Conservation (phyloP, 2,888 invertebrate genomes). For the Xestoiulus laeticollis region DNA sequence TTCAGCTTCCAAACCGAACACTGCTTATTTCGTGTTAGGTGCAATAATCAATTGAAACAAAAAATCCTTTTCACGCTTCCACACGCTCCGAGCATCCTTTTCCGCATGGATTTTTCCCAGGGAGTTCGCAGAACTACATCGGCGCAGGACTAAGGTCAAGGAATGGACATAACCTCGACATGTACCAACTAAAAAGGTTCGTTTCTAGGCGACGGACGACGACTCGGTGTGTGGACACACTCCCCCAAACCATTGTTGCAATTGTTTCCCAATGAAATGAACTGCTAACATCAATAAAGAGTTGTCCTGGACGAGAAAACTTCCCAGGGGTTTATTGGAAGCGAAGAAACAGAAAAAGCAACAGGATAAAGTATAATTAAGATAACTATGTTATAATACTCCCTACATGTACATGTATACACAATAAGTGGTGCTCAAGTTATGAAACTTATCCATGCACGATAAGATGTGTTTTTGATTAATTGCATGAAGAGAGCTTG, state of each 20-base stretch:
- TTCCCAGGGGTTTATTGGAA: neutral
- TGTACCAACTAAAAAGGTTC: neutral
- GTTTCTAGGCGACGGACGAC: neutral
- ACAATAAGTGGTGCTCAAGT: too few species aligned
- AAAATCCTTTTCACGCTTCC: neutral
- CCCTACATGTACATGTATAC: too few species aligned
- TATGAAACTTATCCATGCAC: too few species aligned
- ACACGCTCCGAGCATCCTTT: neutral
- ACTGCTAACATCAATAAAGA: neutral
- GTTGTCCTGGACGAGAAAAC: neutral
- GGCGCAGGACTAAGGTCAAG: neutral
- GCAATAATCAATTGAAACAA: neutral
- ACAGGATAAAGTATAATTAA: neutral
- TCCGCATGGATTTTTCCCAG: neutral
- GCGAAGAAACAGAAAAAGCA: neutral
- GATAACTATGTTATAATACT: neutral
- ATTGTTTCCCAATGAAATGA: neutral
- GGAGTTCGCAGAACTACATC: neutral
- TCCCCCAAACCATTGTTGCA: slow-evolving; percentile 1
- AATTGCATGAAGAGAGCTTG: too few species aligned
- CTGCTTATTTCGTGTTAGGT: neutral
- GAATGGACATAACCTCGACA: neutral
- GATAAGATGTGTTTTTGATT: too few species aligned
- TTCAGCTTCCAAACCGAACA: neutral
- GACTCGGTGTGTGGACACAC: neutral